Conservation (phyloP, 2,113 vertebrate species). For the Syrmaticus mikado region DNA sequence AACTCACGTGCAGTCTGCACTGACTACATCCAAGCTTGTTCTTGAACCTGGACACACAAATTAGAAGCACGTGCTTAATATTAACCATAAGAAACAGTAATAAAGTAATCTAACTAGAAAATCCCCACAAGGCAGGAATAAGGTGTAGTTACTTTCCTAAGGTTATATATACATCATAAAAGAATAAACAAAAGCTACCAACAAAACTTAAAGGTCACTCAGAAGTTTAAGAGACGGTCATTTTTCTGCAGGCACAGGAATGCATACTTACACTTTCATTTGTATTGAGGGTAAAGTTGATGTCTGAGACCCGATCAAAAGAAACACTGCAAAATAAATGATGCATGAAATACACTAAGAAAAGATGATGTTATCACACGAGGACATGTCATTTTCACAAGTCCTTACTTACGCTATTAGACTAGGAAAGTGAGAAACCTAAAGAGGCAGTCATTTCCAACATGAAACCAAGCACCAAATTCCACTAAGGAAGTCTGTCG, state of each 20-base stretch:
- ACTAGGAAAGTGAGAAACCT: neutral
- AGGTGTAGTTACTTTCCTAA: neutral
- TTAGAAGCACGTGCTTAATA: neutral
- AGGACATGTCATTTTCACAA: neutral
- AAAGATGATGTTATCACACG: neutral
- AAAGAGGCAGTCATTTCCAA: neutral
- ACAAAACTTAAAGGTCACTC: neutral
- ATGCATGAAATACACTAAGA: slow-evolving; percentile 32
- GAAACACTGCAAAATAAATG: slow-evolving; percentile 89
- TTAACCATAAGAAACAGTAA: neutral
- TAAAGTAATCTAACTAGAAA: neutral
- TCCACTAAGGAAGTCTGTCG: neutral
- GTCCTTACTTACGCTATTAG: neutral
- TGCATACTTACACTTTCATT: slow-evolving; percentile 96
- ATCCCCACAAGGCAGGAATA: neutral
- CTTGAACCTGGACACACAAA: neutral
- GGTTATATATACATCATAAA: neutral
- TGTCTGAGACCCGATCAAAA: slow-evolving; percentile 99
- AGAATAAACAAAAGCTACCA: neutral
- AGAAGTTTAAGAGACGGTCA: neutral
- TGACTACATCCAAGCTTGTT: neutral
- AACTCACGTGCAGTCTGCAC: neutral
- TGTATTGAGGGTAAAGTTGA: slow-evolving; percentile 98
- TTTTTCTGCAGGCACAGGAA: neutral
- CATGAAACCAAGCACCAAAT: neutral